Evolutionary conservation across 2,888 invertebrate genomes (phyloP).

Genomic region (Hedychridium roseum): DNA sequence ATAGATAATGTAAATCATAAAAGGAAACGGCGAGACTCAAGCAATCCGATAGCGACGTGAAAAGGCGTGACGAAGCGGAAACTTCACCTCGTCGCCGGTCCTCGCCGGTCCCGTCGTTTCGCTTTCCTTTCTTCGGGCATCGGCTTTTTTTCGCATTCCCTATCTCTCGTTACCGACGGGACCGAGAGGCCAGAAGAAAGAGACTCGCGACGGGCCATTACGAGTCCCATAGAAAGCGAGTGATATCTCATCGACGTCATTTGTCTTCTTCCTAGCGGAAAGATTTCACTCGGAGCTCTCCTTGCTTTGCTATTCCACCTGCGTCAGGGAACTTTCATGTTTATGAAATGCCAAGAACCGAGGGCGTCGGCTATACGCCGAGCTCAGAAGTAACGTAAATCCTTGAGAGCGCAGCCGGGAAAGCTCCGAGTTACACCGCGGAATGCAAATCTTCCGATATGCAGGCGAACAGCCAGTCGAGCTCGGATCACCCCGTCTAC

Average conservation of each 20-base stretch:
- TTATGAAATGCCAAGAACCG: slow-evolving; percentile 40
- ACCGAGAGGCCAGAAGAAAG: neutral
- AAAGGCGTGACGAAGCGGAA: neutral
- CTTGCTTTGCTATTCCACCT: slow-evolving; percentile 40
- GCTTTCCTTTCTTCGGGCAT: slow-evolving; percentile 1
- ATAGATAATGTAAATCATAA: too few species aligned
- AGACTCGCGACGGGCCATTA: slow-evolving; percentile 10
- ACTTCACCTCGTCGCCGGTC: neutral
- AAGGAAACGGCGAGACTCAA: too few species aligned
- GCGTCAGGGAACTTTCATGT: slow-evolving; percentile 44
- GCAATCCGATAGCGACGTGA: too few species aligned
- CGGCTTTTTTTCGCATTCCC: too few species aligned
- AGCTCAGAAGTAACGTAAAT: slow-evolving; percentile 40
- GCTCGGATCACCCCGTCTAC: slow-evolving; percentile 12
- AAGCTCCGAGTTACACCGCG: slow-evolving; percentile 19
- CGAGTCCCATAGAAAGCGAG: slow-evolving; percentile 13
- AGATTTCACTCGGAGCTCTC: slow-evolving; percentile 39
- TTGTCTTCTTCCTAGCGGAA: slow-evolving; percentile 28
- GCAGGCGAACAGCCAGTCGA: slow-evolving; percentile 10
- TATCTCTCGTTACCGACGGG: too few species aligned
- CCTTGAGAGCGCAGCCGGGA: slow-evolving; percentile 27
- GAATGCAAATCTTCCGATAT: slow-evolving; percentile 39
- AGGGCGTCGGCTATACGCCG: slow-evolving; percentile 9
- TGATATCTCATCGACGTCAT: slow-evolving; percentile 34
- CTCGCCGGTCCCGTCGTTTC: neutral